phyloP scores from a whole-genome alignment of 1,140 invertebrate genomes.

The Pachypsylla venusta region DNA sequence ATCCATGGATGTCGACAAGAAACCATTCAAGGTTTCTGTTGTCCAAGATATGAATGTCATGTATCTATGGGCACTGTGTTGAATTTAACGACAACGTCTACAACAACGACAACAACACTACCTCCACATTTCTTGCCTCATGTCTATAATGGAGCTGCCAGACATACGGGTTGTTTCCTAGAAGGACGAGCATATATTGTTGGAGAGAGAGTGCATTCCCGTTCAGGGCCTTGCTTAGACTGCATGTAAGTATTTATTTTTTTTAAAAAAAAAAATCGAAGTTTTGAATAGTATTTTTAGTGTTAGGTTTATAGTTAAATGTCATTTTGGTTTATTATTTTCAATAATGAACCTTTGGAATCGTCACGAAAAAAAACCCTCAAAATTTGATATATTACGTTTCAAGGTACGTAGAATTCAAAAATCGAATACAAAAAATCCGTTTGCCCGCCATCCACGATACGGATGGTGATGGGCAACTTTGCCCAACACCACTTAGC shows the following conservation, averaged over 20 bases:
- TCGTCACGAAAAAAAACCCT: no score
- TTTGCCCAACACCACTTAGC: no score
- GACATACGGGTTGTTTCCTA: slow-evolving; percentile 65
- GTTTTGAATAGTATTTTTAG: slow-evolving; percentile 3
- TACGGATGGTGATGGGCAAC: no score
- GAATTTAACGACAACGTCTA: slow-evolving; percentile 66
- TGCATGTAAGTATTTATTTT: slow-evolving; percentile 64
- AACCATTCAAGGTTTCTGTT: slow-evolving; percentile 83
- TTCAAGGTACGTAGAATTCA: no score
- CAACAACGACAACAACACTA: slow-evolving; percentile 68
- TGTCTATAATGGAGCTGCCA: slow-evolving; percentile 54
- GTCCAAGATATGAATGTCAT: slow-evolving; percentile 84
- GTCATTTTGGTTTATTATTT: no score
- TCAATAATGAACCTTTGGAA: no score
- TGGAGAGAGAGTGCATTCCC: slow-evolving; percentile 62
- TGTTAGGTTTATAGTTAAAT: not conserved
- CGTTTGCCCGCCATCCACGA: no score
- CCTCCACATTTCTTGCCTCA: slow-evolving; percentile 64
- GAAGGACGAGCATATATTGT: slow-evolving; percentile 64
- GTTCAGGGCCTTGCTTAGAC: slow-evolving; percentile 77
- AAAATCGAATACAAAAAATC: no score
- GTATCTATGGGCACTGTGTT: slow-evolving; percentile 63
- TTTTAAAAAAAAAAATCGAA: no score
- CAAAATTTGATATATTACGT: no score
- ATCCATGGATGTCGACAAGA: slow-evolving; percentile 80